A percentile compares a stretch with the other conserved stretches of the same genome.
Conservation (phyloP, 2,113 vertebrate genomes). For the Gasterosteus aculeatus region DNA sequence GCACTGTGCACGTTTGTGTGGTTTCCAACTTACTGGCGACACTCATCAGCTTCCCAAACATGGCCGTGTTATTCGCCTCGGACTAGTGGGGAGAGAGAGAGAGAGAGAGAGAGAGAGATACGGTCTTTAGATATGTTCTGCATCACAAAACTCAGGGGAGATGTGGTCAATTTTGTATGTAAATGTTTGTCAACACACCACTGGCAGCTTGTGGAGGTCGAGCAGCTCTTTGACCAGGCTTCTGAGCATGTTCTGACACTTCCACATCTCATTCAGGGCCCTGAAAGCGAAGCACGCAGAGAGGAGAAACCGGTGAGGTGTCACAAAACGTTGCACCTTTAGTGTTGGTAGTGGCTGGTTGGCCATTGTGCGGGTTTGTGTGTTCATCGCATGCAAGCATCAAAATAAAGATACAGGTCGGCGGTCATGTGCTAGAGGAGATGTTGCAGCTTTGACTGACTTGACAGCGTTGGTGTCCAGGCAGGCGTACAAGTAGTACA, state of each 20-base stretch:
- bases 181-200: slow-evolving; percentile 77
- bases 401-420: not conserved
- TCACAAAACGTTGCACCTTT: not conserved
- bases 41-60: slow-evolving; percentile 98
- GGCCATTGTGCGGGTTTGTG: not conserved
- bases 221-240: slow-evolving; percentile 94
- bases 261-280: slow-evolving; percentile 99
- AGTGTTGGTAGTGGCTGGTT: no score
- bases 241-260: slow-evolving; percentile 98
- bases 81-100: slow-evolving; percentile 80
- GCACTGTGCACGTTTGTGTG: not conserved
- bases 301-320: not conserved
- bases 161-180: not conserved
- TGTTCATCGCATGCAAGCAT: not conserved
- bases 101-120: slow-evolving; percentile 6
- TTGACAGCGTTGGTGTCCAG: slow-evolving; percentile 99
- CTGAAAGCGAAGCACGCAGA: slow-evolving; percentile 67
- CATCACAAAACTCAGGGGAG: not conserved
- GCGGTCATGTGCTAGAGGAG: not conserved
- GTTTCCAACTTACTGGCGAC: slow-evolving; percentile 91
- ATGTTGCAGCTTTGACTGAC: slow-evolving; percentile 81
- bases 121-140: not conserved
- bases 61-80: slow-evolving; percentile 93
- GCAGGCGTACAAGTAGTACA: slow-evolving; percentile 98
- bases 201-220: slow-evolving; percentile 96